Percentiles rank a stretch among this genome's conserved stretches.
These are phyloP conservation scores for Melanostoma mellinum DNA, from an alignment of 2,888 invertebrate genomes.

Conservation along the genomic window DNA sequence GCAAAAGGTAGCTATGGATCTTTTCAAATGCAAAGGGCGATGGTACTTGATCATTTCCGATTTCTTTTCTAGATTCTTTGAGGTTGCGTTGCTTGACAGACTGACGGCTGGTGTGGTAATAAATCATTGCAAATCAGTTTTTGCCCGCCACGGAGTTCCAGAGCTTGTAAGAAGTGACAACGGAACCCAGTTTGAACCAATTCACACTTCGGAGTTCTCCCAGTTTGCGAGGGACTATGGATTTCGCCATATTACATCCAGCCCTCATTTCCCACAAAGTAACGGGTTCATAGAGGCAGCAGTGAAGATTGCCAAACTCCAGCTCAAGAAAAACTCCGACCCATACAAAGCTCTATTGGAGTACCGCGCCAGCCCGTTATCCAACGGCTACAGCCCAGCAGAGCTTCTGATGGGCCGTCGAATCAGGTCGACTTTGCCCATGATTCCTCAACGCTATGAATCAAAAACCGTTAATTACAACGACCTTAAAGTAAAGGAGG, in stretches of 20 bases:
- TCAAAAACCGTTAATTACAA: background rate
- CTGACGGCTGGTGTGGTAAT: background rate
- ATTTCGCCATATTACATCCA: slow-evolving; percentile 25
- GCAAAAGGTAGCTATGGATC: too few species aligned
- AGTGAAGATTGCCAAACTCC: background rate
- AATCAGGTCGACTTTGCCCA: too few species aligned
- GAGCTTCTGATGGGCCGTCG: too few species aligned
- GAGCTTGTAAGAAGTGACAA: slow-evolving; percentile 23
- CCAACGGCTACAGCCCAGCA: too few species aligned
- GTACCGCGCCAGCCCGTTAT: too few species aligned
- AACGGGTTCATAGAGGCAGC: slow-evolving; percentile 3
- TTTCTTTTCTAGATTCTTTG: background rate
- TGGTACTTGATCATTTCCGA: too few species aligned
- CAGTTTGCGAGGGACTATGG: slow-evolving; percentile 35
- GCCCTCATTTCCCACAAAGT: slow-evolving; percentile 2
- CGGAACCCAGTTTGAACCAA: slow-evolving; percentile 18
- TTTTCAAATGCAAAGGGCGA: too few species aligned
- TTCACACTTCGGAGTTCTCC: slow-evolving; percentile 28
- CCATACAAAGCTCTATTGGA: too few species aligned
- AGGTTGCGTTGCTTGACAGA: slow-evolving; percentile 15
- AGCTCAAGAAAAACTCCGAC: too few species aligned
- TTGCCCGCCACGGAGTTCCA: slow-evolving; percentile 23
- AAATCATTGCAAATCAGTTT: slow-evolving; percentile 18
- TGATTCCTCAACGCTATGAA: too few species aligned
- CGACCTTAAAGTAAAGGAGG: background rate